Base-by-base conservation (phyloP, 2,888 invertebrate genomes). In the Gymnosoma rotundatum region DNA sequence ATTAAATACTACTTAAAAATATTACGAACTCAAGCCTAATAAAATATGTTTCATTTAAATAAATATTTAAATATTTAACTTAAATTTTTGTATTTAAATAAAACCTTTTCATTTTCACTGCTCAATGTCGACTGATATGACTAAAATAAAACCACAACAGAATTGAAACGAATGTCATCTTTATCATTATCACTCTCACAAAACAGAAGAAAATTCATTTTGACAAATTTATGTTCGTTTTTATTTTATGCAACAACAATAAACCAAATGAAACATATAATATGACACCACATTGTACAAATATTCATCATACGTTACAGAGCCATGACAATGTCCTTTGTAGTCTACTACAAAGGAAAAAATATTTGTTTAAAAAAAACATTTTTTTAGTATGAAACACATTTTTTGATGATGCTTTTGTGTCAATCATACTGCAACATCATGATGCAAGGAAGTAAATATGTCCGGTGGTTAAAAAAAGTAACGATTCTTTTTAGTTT, bases 191-290 rank as follows among this genome's bases (percentile, higher is more conserved):
- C 63, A 45, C 63, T 63, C 21, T 42, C 14, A 21, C 42, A 45
- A 16, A 63, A 63, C 9, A 63, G 3, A 21, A 25, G 12, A 9
- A 63, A 63, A 25, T 25, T 21, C 12, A 45, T 45, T 63, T 63
- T 25, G 63, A 42, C 16, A 63, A 45, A 63, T 63, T 63, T 45
- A 20, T 63, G 9, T 63, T 63, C 16, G 4, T 7, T 32, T 42
- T 63, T 3, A 42, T 63, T 45, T 63, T 3, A 21, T 63, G 20
- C 10, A 42, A 42, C 42, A 66, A 75, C 64, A 75, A 75, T 67
- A 60, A 66, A 67, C 48, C 60, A 76, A 76, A 60, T 67, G 58
- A 67, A 76, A 67, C 66, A 67, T 76, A 60, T 60, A 66, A 75
- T 56, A 64, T 75, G 75, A 75, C 48, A 61, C 18, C 18, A 60